Evolutionary conservation across 2,113 vertebrate species (phyloP), one percentile per base, ranked within the genome.

Genomic region (Tapirus terrestris): DNA sequence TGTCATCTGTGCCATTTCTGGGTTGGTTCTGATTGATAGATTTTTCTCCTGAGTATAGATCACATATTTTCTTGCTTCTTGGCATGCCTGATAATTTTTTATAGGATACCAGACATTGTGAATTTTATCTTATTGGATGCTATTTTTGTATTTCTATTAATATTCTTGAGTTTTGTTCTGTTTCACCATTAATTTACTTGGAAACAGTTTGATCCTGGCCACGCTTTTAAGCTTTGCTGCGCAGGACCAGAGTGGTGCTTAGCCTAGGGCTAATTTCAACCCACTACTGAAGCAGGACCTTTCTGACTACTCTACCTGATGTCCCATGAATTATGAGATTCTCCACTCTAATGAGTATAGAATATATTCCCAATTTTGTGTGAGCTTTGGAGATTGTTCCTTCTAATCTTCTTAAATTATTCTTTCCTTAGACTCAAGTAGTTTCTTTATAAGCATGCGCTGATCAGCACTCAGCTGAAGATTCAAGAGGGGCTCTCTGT

Each of bases 31-130:
- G 25, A 85, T 56, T 25, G 4, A 53, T 16, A 53, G 51, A 31
- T 33, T 75, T 92, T 68, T 83, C 18, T 65, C 14, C 68, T 86
- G 17, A 77, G 68, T 77, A 73, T 60, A 16, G 11, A 39, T 92
- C 75, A 77, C 70, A 43, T 43, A 70, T 63, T 92, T 96, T 90
- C 43, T 90, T 68, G n/a, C 27, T 91, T 84, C n/a, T 95, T 89
- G 87, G 53, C 12, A 86, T 25, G 73, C 5, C n/a, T 81, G 18
- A 1, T 36, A 68, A 86, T 56, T 87, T 92, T 67, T 96, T 63
- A 96, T 31, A 70, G 13, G 9, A n/a, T 58, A 2, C 33, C 72
- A 95, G 73, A 51, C 48, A 76, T 73, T 67, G 36, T 93, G 45
- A 70, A 91, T 95, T 83, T 88, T 91, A 68, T 86, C 80, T 82